These are phyloP conservation scores for Mimachlamys varia DNA, from an alignment of 2,888 invertebrate species.

Conservation along the genomic window DNA sequence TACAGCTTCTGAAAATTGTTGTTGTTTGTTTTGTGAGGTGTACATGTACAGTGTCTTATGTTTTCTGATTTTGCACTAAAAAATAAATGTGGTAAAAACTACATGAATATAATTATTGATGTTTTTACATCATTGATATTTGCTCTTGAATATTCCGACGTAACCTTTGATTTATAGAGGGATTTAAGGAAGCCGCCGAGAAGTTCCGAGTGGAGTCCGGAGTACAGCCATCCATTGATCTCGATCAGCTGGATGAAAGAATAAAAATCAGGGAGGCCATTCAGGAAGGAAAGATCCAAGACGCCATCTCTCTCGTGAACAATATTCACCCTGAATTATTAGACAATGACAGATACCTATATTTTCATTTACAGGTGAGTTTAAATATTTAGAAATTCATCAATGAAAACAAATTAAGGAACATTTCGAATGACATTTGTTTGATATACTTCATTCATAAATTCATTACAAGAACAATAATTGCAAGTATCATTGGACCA, in stretches of 20 bases:
- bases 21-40: too few relatives aligned
- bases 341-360: slow-evolving; percentile 96
- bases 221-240: slow-evolving; percentile 88
- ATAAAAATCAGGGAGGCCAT: slow-evolving; percentile 93
- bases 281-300: slow-evolving; percentile 94
- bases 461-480: too few relatives aligned
- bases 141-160: too few relatives aligned
- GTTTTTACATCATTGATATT: too few relatives aligned
- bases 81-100: too few relatives aligned
- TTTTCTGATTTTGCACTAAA: too few relatives aligned
- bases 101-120: too few relatives aligned
- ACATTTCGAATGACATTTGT: too few relatives aligned
- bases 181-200: slow-evolving; percentile 94
- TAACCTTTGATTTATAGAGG: slow-evolving; percentile 78
- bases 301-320: slow-evolving; percentile 96
- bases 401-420: not conserved
- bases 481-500: too few relatives aligned
- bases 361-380: slow-evolving; percentile 94
- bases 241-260: slow-evolving; percentile 92
- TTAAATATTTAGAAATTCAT: not conserved
- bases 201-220: slow-evolving; percentile 98
- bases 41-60: too few relatives aligned
- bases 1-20: too few relatives aligned
- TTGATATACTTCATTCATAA: too few relatives aligned
- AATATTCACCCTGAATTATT: slow-evolving; percentile 96